Evolutionary conservation across 2,888 invertebrate genomes (phyloP), one percentile per base, ranked within the genome.

Genomic region (Tenodera sinensis): DNA sequence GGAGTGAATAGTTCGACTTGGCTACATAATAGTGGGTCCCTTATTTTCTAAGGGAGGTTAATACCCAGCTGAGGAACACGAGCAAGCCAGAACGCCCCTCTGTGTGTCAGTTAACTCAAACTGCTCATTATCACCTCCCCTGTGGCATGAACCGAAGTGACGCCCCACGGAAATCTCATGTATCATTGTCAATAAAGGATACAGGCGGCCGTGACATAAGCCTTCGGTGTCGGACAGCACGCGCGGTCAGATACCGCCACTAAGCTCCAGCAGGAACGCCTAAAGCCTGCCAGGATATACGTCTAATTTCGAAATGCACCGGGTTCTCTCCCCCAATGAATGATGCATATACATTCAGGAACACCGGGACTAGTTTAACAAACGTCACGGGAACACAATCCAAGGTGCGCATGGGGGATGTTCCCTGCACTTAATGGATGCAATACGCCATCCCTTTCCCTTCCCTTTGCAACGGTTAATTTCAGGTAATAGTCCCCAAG

Each of bases 291-390:
- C 42, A 84, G 84, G 84, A 84, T 84, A 84, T n/a, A 34, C 85
- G n/a, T 47, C 85, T 85, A 85, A 85, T 85, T 85, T 85, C 27
- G 85, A 85, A 85, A 85, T 47, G 85, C 85, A 47, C 85, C 54
- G 54, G 15, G 54, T 42, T 71, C 54, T 71, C 54, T 71, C 54
- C 54, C 54, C 85, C 85, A 14, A 25, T 47, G 85, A 85, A 85
- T 85, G 85, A 85, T 34, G 28, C n/a, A 47, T 85, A 71, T 71
- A 71, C 54, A 71, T 71, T 71, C 54, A 71, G 54, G 54, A 71
- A 71, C 54, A 71, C 54, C 54, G 54, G 54, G 54, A 71, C 54
- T 71, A 71, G 54, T 71, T 71, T 71, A 71, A 71, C 54, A 71
- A 71, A 71, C 54, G 54, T 71, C 54, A 71, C 54, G 54, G 54